These are phyloP conservation scores for Hydrolagus affinis DNA, from an alignment of 2,113 vertebrate genomes.

Conservation along the genomic window DNA sequence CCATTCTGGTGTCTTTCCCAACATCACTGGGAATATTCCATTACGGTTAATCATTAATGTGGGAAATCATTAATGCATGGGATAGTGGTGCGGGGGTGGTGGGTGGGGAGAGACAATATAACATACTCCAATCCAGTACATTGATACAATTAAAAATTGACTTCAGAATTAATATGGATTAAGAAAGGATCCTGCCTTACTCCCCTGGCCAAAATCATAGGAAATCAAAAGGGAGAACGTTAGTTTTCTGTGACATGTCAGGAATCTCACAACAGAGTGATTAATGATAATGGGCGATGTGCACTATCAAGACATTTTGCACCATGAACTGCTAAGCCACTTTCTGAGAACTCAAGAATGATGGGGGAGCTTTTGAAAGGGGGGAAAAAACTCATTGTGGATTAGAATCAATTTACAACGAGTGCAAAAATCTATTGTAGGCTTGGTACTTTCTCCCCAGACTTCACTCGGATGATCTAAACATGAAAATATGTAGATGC, in stretches of 20 bases:
- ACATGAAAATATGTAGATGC: background rate
- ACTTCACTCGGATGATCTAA: background rate
- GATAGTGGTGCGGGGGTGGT: background rate
- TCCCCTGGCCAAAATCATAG: background rate
- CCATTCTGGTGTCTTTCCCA: background rate
- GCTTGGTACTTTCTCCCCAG: background rate
- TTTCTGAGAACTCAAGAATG: background rate
- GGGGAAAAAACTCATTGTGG: background rate
- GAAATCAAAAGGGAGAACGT: background rate
- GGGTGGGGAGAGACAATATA: too few relatives aligned
- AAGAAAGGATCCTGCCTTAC: too few relatives aligned
- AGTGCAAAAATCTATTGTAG: background rate
- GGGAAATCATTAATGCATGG: too few relatives aligned
- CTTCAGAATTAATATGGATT: too few relatives aligned
- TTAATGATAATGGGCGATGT: background rate
- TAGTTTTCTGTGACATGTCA: background rate
- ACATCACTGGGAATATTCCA: too few relatives aligned
- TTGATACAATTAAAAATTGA: too few relatives aligned
- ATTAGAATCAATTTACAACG: background rate
- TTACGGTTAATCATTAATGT: too few relatives aligned
- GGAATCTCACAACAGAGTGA: background rate
- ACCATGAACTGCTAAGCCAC: too few relatives aligned
- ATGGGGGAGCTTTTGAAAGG: background rate
- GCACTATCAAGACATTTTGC: background rate
- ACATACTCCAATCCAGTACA: too few relatives aligned